Evolutionary conservation across 2,113 vertebrate genomes (phyloP).

Genomic region (Dipodomys merriami): DNA sequence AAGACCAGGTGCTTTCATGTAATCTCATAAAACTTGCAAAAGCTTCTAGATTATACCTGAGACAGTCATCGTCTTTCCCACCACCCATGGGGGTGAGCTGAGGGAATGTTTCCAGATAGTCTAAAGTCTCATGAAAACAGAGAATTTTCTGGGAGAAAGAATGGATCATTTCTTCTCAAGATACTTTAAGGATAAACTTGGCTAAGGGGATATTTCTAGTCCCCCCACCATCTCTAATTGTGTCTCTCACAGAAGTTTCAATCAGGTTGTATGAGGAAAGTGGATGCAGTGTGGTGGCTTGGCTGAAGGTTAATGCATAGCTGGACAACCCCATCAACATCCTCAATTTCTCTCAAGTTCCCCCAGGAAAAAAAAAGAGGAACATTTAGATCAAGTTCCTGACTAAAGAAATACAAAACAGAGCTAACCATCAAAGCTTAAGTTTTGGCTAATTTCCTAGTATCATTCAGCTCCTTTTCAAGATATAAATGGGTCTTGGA

Average conservation of each 20-base stretch:
- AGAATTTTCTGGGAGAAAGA: background rate
- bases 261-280: background rate
- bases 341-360: background rate
- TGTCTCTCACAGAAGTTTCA: background rate
- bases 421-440: background rate
- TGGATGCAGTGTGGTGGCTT: background rate
- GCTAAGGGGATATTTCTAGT: background rate
- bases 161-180: background rate
- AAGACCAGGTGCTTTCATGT: conserved; percentile 20
- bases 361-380: background rate
- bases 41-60: background rate
- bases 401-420: background rate
- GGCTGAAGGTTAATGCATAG: background rate
- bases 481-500: background rate
- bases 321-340: background rate
- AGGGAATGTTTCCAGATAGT: background rate
- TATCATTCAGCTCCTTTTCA: background rate
- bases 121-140: background rate
- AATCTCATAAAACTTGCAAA: conserved; percentile 67
- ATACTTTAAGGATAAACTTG: background rate
- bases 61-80: background rate
- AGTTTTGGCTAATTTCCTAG: background rate
- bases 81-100: background rate
- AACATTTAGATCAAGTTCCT: background rate
- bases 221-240: background rate